Conservation (phyloP, 2,113 vertebrate genomes). For the Upupa epops region DNA sequence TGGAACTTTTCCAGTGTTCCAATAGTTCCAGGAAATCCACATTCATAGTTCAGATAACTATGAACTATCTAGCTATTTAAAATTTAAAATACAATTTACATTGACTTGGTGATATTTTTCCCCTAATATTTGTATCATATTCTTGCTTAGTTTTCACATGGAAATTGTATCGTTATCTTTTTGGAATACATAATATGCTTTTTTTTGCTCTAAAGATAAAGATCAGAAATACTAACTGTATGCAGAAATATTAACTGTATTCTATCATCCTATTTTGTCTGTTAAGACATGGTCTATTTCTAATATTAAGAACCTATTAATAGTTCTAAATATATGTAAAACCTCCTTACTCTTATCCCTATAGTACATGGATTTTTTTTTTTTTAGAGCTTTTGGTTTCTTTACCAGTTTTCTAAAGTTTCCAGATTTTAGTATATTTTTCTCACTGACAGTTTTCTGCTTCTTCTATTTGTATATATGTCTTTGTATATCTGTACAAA, state of each 20-base stretch:
- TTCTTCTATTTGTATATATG: background rate
- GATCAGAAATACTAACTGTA: background rate
- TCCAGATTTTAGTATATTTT: background rate
- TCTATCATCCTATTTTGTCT: background rate
- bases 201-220: background rate
- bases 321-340: background rate
- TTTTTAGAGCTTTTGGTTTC: background rate
- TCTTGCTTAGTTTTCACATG: background rate
- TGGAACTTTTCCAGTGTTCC: background rate
- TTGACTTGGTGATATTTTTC: background rate
- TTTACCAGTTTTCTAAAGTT: background rate
- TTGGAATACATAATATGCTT: background rate
- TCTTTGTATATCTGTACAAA: background rate
- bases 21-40: background rate
- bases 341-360: background rate
- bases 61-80: background rate
- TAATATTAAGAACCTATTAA: background rate
- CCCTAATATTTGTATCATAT: background rate
- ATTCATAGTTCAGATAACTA: background rate
- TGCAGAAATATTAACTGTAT: background rate
- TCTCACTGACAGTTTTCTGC: background rate
- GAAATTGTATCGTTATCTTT: background rate
- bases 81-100: background rate
- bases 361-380: accelerated
- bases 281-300: background rate